Evolutionary conservation across 2,888 invertebrate genomes (phyloP), one percentile per base, ranked within the genome.

Genomic region (Yponomeuta cagnagella): DNA sequence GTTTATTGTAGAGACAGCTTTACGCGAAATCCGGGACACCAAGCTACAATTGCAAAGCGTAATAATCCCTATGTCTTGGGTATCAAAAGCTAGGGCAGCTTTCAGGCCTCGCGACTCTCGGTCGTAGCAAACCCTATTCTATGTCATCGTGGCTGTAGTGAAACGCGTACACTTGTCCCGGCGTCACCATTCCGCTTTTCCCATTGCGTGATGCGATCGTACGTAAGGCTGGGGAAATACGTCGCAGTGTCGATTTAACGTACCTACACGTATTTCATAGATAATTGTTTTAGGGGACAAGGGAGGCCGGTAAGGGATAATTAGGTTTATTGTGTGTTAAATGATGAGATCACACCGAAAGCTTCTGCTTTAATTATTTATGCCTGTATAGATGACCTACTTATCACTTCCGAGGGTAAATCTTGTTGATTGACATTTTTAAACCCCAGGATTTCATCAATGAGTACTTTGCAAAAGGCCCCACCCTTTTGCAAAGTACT

Each of bases 121-220:
- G 52, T 58, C 52, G 52, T 58, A 58, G 52, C 52, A 58, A 58
- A 58, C 52, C 15, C 52, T 12, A 58, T 15, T 58, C 52, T 15
- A 15, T 58, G 52, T 58, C 52, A 58, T 43, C 37, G 37, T 52
- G 15, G 52, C 52, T 58, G 52, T 58, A 58, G 52, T 58, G 5
- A 58, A 58, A 58, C 52, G 52, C 52, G 52, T 58, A 58, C 52
- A 58, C 30, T 65, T 12, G 65, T 65, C 71, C 73, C 73, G 73
- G 48, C 74, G 70, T 23, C 63, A 64, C 67, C 12, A 52, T 72
- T 72, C 73, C 75, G 73, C 52, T 71, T 77, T 80, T 79, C 75
- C 76, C 76, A 71, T 78, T 73, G 77, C 78, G 78, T 80, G 77
- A 76, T 33, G 65, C 33, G 33, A 58, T 58, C 12, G 52, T 58